Conservation (phyloP, 1,140 invertebrate genomes). For the Zaprionus taronus region DNA sequence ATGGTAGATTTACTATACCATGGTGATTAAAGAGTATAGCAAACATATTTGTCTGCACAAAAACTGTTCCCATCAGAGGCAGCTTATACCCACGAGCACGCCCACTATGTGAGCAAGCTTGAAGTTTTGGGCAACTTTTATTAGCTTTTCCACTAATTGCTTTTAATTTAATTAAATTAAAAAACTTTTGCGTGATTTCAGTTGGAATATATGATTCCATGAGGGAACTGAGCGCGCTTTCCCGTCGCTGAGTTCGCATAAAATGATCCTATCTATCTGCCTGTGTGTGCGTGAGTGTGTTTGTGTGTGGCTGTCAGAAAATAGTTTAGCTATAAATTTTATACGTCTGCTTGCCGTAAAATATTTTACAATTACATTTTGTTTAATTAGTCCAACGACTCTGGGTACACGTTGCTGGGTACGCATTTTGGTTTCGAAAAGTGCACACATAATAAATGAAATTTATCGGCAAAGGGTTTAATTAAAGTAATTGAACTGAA, state of each 20-base stretch:
- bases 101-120: constrained; percentile 48
- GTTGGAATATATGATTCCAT: constrained; percentile 75
- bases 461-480: not conserved
- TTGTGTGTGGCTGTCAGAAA: constrained; percentile 54
- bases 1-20: too few species aligned
- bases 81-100: constrained; percentile 21
- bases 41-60: constrained; percentile 22
- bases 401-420: not conserved
- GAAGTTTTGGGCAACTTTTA: constrained; percentile 75
- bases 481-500: constrained; percentile 2
- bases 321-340: constrained; percentile 82
- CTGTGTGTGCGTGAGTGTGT: constrained; percentile 20
- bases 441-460: constrained; percentile 1
- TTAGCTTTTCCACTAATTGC: constrained; percentile 79
- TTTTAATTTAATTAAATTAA: constrained; percentile 83
- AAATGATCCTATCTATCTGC: constrained; percentile 16
- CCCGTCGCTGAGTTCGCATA: constrained; percentile 53
- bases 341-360: constrained; percentile 76
- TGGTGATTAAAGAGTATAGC: not conserved
- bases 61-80: constrained; percentile 16
- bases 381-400: constrained; percentile 68
- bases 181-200: constrained; percentile 74
- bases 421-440: constrained; percentile 5
- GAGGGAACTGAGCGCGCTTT: constrained; percentile 33
- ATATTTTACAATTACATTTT: constrained; percentile 84